These are phyloP conservation scores for Tinamus guttatus DNA, from an alignment of 2,113 vertebrate genomes.

Conservation along the genomic window DNA sequence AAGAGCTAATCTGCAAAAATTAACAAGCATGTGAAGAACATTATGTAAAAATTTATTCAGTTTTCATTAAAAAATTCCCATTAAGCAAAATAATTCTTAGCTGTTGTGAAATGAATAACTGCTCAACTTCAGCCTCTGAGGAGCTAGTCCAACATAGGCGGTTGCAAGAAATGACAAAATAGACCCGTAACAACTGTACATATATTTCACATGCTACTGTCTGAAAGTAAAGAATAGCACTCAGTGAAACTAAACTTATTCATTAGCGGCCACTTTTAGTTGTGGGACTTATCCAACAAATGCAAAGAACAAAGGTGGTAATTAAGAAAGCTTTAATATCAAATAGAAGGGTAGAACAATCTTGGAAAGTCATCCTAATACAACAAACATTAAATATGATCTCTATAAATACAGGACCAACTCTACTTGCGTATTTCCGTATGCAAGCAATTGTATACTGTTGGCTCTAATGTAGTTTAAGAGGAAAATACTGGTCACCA, in stretches of 20 bases:
- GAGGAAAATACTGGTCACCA: background rate
- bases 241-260: background rate
- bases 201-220: background rate
- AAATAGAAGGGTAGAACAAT: accelerated
- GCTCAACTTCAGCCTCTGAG: background rate
- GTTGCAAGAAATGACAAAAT: too few relatives aligned
- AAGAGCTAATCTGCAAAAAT: too few relatives aligned
- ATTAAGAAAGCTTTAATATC: background rate
- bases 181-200: background rate
- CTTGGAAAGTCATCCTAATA: background rate
- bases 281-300: background rate
- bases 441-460: background rate
- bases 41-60: too few relatives aligned
- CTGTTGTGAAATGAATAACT: too few relatives aligned
- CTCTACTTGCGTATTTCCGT: background rate
- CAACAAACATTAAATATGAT: accelerated
- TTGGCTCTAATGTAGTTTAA: background rate
- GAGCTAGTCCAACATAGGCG: too few relatives aligned
- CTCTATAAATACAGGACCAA: background rate
- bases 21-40: too few relatives aligned
- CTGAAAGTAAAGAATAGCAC: background rate
- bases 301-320: background rate
- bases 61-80: background rate
- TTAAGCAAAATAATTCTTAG: too few relatives aligned
- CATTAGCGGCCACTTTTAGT: background rate